Evolutionary conservation across 2,888 invertebrate genomes (phyloP).

Genomic region (Kryphioiulus occultus): DNA sequence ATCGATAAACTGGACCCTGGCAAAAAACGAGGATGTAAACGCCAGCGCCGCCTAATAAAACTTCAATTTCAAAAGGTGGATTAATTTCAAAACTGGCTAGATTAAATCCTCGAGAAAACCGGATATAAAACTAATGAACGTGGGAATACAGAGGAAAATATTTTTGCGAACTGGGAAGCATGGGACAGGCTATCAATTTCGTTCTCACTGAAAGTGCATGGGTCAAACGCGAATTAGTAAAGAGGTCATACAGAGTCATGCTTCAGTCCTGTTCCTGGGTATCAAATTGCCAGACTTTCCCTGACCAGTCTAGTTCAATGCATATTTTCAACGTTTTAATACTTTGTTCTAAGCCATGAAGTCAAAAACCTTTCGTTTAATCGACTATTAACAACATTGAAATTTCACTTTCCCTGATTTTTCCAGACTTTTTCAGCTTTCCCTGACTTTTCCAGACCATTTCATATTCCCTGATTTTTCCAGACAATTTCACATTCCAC

Average conservation of each 20-base stretch:
- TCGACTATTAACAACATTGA: too few species aligned
- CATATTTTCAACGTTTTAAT: too few species aligned
- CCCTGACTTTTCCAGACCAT: too few species aligned
- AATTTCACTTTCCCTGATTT: too few species aligned
- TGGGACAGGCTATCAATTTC: slow-evolving; percentile 18
- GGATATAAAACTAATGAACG: slow-evolving; percentile 31
- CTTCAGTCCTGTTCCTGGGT: background rate
- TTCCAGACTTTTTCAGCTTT: too few species aligned
- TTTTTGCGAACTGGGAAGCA: background rate
- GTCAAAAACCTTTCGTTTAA: too few species aligned
- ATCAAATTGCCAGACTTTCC: background rate
- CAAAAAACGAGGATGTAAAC: background rate
- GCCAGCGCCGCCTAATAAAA: background rate
- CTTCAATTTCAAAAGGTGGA: slow-evolving; percentile 32
- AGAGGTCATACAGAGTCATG: background rate
- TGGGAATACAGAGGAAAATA: background rate
- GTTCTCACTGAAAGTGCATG: slow-evolving; percentile 9
- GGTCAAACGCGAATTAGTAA: background rate
- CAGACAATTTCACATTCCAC: too few species aligned
- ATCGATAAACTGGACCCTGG: background rate
- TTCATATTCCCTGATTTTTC: too few species aligned
- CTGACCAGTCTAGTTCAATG: too few species aligned
- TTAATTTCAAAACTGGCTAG: slow-evolving; percentile 21
- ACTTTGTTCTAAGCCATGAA: too few species aligned
- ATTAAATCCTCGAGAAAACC: background rate